Percentiles rank a stretch among this genome's conserved stretches.
phyloP scores from a whole-genome alignment of 2,113 vertebrate genomes.

The Pollimyrus isidori region DNA sequence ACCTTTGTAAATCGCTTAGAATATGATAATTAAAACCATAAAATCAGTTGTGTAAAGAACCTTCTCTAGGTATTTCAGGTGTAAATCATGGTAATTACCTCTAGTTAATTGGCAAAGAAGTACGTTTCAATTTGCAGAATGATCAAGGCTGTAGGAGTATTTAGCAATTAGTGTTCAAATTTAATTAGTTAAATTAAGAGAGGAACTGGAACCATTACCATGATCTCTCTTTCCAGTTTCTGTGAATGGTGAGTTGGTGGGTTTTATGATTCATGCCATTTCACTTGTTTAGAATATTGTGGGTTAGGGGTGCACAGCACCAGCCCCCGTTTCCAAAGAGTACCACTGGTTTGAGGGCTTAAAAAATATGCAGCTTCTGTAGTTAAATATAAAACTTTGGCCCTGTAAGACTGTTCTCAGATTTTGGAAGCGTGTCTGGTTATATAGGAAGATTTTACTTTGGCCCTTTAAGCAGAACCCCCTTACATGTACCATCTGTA shows the following conservation, averaged over 20 bases:
- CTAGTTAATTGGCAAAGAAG: not conserved
- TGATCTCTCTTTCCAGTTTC: not conserved
- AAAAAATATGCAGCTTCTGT: not conserved
- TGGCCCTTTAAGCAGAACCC: not conserved
- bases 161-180: not conserved
- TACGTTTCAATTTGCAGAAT: not conserved
- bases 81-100: not conserved
- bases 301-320: not conserved
- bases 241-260: not conserved
- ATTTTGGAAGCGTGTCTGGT: not conserved
- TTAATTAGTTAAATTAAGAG: not conserved
- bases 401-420: not conserved
- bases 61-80: not conserved
- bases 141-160: not conserved
- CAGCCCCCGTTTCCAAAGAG: not conserved
- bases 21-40: not conserved
- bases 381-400: not conserved
- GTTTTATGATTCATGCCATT: not conserved
- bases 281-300: not conserved
- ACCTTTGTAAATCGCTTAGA: not conserved
- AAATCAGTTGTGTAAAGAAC: not conserved
- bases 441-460: not conserved
- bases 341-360: not conserved
- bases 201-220: not conserved
- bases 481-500: not conserved